phyloP scores from a whole-genome alignment of 2,797 vertebrate species.

The Lepilemur ruficaudatus region DNA sequence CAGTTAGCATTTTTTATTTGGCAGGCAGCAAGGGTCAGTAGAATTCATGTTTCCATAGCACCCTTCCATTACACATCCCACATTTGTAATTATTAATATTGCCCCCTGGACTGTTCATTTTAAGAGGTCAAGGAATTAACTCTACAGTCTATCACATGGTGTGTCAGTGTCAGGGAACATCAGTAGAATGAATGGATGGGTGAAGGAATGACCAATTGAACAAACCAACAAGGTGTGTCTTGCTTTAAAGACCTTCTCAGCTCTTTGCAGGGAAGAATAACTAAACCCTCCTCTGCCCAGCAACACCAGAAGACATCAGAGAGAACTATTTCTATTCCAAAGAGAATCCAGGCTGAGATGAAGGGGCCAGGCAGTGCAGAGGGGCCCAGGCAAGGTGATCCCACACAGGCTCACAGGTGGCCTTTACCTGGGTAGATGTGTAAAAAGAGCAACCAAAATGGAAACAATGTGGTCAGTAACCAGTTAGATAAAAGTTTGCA shows the following conservation, averaged over 20 bases:
- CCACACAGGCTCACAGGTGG: fast-evolving
- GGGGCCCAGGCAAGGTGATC: not conserved
- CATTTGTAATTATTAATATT: not conserved
- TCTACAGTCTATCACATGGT: not conserved
- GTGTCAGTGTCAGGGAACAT: not conserved
- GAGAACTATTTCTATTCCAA: not conserved
- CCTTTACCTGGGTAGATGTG: not conserved
- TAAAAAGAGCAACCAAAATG: not conserved
- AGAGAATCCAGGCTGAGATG: not conserved
- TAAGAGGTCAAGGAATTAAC: not conserved
- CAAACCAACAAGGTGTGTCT: not conserved
- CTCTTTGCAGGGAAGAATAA: constrained; percentile 5
- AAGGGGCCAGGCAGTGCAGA: not conserved
- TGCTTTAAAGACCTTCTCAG: not conserved
- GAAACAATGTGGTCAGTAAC: not conserved
- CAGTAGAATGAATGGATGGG: not conserved
- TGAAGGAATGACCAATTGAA: not conserved
- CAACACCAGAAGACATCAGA: not conserved
- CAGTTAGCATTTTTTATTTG: not conserved
- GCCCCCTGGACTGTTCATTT: not conserved
- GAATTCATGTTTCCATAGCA: not conserved
- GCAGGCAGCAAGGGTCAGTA: not conserved
- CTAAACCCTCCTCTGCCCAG: not conserved
- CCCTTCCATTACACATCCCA: not conserved
- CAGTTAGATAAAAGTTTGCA: not conserved